These are phyloP conservation scores for Heterodera carotae DNA, from an alignment of 1,140 invertebrate genomes.

Conservation along the genomic window DNA sequence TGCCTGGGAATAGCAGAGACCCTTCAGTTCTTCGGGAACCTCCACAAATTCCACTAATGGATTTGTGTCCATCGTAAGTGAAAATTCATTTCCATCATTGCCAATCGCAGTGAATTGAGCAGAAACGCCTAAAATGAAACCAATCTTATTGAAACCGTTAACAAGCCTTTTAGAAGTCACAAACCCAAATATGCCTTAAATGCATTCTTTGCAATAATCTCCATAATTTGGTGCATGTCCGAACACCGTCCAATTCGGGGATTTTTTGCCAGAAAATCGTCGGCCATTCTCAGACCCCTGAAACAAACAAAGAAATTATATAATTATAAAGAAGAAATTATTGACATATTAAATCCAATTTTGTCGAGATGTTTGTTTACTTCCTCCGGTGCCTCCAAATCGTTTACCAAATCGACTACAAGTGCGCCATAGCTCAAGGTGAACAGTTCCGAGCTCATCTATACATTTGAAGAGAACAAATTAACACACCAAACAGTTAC, in stretches of 20 bases:
- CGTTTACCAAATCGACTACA: slow-evolving; percentile 92
- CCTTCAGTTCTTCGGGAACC: slow-evolving; percentile 81
- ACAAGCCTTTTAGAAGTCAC: too few species aligned
- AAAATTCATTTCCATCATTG: slow-evolving; percentile 85
- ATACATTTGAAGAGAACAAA: neutral
- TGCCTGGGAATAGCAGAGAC: slow-evolving; percentile 84
- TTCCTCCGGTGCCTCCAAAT: slow-evolving; percentile 95
- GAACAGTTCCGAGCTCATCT: slow-evolving; percentile 76
- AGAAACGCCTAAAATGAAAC: slow-evolving; percentile 79
- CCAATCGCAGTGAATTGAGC: slow-evolving; percentile 71
- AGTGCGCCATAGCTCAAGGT: slow-evolving; percentile 95
- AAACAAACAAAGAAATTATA: slow-evolving; percentile 2
- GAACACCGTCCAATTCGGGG: slow-evolving; percentile 83
- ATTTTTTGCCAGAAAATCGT: slow-evolving; percentile 90
- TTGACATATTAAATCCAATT: slow-evolving; percentile 81
- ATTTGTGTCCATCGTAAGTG: slow-evolving; percentile 88
- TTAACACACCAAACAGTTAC: neutral
- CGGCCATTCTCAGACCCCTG: slow-evolving; percentile 85
- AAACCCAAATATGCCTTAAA: slow-evolving; percentile 59
- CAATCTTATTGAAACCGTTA: too few species aligned
- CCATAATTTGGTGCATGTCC: slow-evolving; percentile 93
- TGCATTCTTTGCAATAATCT: slow-evolving; percentile 80
- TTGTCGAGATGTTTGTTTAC: slow-evolving; percentile 70
- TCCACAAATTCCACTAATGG: slow-evolving; percentile 98
- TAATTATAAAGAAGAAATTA: neutral